Percentiles rank a stretch among this genome's conserved stretches.
phyloP scores from a whole-genome alignment of 2,113 vertebrate species.

The Numenius arquata region DNA sequence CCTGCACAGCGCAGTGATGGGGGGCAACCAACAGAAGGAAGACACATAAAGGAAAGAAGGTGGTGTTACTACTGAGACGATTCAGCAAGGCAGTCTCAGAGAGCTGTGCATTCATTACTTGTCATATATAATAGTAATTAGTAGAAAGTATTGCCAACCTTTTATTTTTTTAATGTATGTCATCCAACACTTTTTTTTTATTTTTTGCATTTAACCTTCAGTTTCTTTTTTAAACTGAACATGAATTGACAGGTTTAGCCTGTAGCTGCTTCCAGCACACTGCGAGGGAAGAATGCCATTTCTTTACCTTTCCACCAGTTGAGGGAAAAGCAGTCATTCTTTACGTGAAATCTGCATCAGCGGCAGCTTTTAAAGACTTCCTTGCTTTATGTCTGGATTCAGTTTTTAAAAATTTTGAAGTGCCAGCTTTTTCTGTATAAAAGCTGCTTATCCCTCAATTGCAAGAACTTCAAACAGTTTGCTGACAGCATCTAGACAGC shows the following conservation, averaged over 20 bases:
- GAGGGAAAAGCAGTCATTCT: not conserved
- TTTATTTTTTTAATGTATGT: not conserved
- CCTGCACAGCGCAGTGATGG: rapidly evolving
- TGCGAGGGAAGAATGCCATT: not conserved
- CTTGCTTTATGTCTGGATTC: not conserved
- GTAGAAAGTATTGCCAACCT: not conserved
- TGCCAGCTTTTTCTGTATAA: slow-evolving; percentile 23
- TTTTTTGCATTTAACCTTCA: not conserved
- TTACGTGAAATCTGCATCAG: not conserved
- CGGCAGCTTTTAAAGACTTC: slow-evolving; percentile 22
- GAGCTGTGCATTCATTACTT: not conserved
- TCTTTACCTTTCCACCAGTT: not conserved
- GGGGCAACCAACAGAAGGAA: not conserved
- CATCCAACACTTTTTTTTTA: not conserved
- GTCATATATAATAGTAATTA: not conserved
- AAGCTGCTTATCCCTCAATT: slow-evolving; percentile 15
- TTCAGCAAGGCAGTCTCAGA: not conserved
- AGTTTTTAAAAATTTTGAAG: not conserved
- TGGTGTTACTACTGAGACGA: not conserved
- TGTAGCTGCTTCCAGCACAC: not conserved
- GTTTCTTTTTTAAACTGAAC: not conserved
- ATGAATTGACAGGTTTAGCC: not conserved
- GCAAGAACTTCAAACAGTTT: slow-evolving; percentile 25
- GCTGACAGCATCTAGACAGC: not conserved
- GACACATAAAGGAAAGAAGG: not conserved